Percentiles rank a stretch among this genome's conserved stretches.
Evolutionary conservation across 2,797 vertebrate species (phyloP).

Genomic region (Enteromius afrohamiltoni): DNA sequence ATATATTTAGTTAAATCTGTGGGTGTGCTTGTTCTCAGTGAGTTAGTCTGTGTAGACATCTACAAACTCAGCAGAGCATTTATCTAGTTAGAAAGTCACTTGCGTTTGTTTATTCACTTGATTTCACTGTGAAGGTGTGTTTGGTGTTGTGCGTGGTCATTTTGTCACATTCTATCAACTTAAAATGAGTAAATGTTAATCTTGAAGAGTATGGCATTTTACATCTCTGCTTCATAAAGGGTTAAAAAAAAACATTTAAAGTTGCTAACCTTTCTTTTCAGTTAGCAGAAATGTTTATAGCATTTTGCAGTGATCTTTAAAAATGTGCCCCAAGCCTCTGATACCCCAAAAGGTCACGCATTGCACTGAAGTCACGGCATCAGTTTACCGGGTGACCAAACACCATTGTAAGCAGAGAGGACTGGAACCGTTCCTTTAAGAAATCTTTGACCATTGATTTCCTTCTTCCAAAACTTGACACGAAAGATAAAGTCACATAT

Average conservation of each 20-base stretch:
- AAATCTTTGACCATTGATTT: slow-evolving; percentile 36
- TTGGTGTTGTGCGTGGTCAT: neutral
- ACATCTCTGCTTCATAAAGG: neutral
- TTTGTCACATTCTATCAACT: slow-evolving; percentile 9
- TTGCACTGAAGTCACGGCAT: slow-evolving; percentile 75
- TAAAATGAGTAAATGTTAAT: neutral
- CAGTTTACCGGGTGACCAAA: slow-evolving; percentile 54
- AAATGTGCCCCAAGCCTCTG: slow-evolving; percentile 63
- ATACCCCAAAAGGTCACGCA: slow-evolving; percentile 77
- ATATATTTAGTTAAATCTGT: neutral
- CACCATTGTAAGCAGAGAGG: slow-evolving; percentile 60
- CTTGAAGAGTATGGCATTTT: neutral
- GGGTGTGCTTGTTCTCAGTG: neutral
- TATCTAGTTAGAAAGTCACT: neutral
- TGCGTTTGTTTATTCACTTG: neutral
- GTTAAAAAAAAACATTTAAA: neutral
- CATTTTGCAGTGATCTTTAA: slow-evolving; percentile 34
- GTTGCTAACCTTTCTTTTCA: neutral
- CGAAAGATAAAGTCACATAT: neutral
- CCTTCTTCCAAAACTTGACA: neutral
- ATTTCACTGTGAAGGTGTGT: slow-evolving; percentile 38
- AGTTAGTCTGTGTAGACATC: neutral
- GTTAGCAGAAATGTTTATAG: slow-evolving; percentile 55
- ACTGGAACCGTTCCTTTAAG: slow-evolving; percentile 45
- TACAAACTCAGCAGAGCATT: neutral